phyloP scores from a whole-genome alignment of 2,797 vertebrate species.

The Micropoecilia bifurca region DNA sequence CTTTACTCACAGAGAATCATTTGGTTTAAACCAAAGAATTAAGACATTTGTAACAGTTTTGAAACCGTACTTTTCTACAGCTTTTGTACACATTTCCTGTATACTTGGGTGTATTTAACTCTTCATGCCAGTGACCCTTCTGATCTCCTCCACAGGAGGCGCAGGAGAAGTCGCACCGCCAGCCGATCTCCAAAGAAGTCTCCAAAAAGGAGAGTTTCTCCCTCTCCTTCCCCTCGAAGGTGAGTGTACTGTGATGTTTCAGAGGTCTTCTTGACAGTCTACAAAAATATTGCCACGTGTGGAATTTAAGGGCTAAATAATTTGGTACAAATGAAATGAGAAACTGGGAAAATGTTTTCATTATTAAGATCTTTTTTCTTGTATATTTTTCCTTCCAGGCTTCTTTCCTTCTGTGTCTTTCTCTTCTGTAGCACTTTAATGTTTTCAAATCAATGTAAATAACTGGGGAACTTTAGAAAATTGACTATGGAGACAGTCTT shows the following conservation, averaged over 20 bases:
- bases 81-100: background rate
- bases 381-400: background rate
- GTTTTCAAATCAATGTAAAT: background rate
- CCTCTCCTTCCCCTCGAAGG: slow-evolving; percentile 93
- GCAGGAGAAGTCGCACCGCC: slow-evolving; percentile 85
- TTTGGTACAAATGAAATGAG: background rate
- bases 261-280: background rate
- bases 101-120: background rate
- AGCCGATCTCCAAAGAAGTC: slow-evolving; percentile 91
- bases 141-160: slow-evolving; percentile 74
- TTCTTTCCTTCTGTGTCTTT: background rate
- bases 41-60: background rate
- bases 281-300: background rate
- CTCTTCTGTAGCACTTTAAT: background rate
- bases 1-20: background rate
- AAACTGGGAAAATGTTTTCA: background rate
- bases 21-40: background rate
- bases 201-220: slow-evolving; percentile 88
- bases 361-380: background rate
- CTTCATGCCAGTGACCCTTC: background rate
- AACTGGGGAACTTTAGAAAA: background rate
- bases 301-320: background rate
- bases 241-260: slow-evolving; percentile 55
- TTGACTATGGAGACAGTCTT: background rate
- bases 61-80: background rate